These are phyloP conservation scores for Pandemis cinnamomeana DNA, from an alignment of 2,888 invertebrate genomes.

Conservation along the genomic window DNA sequence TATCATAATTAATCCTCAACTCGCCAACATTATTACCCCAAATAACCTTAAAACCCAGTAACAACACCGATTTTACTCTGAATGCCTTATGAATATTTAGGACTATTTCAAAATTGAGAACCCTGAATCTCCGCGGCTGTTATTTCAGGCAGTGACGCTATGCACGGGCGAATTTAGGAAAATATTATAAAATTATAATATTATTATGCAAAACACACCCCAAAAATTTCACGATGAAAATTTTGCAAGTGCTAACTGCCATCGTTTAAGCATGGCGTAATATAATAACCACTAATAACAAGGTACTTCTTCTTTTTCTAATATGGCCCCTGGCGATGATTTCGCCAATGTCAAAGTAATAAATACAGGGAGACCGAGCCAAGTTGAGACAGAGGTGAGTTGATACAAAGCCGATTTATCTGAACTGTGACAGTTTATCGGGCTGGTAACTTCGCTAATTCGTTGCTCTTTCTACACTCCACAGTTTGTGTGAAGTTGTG, in stretches of 20 bases:
- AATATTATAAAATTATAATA: slow-evolving; percentile 1
- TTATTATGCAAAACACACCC: background rate
- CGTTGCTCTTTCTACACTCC: too few relatives aligned
- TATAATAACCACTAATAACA: too few relatives aligned
- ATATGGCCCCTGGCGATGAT: too few relatives aligned
- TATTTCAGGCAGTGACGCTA: slow-evolving; percentile 51
- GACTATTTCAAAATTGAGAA: slow-evolving; percentile 60
- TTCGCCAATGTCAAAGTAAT: too few relatives aligned
- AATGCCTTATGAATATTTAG: slow-evolving; percentile 71
- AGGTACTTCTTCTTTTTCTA: too few relatives aligned
- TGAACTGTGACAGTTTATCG: too few relatives aligned
- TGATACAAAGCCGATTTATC: too few relatives aligned
- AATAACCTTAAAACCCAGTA: slow-evolving; percentile 29
- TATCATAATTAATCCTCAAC: slow-evolving; percentile 12
- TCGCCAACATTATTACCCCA: slow-evolving; percentile 7
- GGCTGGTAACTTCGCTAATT: too few relatives aligned
- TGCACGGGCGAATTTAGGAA: background rate
- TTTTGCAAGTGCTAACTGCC: background rate
- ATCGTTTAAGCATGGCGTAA: too few relatives aligned
- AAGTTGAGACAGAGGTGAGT: too few relatives aligned
- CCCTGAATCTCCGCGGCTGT: slow-evolving; percentile 63
- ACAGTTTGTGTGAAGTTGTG: too few relatives aligned
- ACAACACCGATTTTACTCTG: slow-evolving; percentile 46
- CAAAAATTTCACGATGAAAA: background rate
- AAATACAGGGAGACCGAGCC: too few relatives aligned